Base-by-base conservation (phyloP, 1,140 invertebrate species). In the Nasonia giraulti region DNA sequence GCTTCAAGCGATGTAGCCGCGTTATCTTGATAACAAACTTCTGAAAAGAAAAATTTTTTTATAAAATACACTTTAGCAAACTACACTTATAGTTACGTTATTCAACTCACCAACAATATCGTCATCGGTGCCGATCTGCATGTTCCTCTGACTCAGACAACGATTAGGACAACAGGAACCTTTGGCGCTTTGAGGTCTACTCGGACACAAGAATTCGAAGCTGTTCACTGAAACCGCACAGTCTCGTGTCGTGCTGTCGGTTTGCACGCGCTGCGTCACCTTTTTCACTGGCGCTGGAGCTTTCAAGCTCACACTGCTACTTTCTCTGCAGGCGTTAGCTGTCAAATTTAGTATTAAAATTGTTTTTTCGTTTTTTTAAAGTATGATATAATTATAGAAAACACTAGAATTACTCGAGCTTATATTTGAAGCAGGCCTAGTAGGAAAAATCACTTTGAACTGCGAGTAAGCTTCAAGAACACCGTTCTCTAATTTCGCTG, bases 401-500 rank as follows among this genome's bases (percentile, higher is more conserved):
- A 62, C 5, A 7, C 55, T 6, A 50, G 12, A 17, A 12, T 50
- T 62, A 62, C 55, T 6, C 1, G 55, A 62, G 4, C 2, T 62
- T 20, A n/a, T 7, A n/a, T 17, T 62, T n/a, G 55, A n/a, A 62
- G n/a, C 55, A 31, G 23, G 11, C 68, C 12, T 11, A 10, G 68
- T 12, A n/a, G 80, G 81, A 17, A 82, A 77, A 4, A 77, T 62
- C 4, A 82, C 37, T 37, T 88, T 87, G 8, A 89, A 84, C 20
- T 80, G 77, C 20, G 86, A 86, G 11, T 75, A 86, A 10, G 88
- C 84, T n/a, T 88, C 87, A 68, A 87, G 33, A 0, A 80, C 76
- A 2, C 62, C 69, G 23, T 84, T 78, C 31, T 85, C 82, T 2
- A 84, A 85, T 50, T 71, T 80, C 11, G 62, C 66, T 0, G 27